Evolutionary conservation across 2,888 invertebrate genomes (phyloP).

Genomic region (Xestobium rufovillosum): DNA sequence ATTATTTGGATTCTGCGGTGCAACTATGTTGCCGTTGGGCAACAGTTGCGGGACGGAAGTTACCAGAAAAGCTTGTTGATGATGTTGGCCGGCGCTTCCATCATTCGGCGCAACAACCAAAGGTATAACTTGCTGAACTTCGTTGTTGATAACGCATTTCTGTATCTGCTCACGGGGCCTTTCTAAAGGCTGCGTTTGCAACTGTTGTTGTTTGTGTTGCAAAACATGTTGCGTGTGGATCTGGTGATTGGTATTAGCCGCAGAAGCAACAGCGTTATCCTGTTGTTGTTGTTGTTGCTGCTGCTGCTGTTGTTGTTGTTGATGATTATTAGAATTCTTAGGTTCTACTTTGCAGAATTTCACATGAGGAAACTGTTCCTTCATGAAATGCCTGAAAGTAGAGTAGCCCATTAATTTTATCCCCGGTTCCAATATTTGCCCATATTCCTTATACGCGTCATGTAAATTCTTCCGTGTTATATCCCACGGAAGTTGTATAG

Average conservation of each 20-base stretch:
- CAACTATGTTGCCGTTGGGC: constrained; percentile 41
- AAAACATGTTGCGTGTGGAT: constrained; percentile 46
- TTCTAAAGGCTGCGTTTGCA: constrained; percentile 43
- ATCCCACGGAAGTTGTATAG: constrained; percentile 50
- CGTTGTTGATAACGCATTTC: constrained; percentile 52
- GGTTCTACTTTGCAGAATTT: constrained; percentile 59
- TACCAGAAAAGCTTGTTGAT: constrained; percentile 58
- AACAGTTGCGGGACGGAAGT: constrained; percentile 60
- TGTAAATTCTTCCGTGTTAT: constrained; percentile 63
- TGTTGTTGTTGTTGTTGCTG: constrained; percentile 40
- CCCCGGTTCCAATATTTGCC: constrained; percentile 60
- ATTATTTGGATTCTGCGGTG: constrained; percentile 36
- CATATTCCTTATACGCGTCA: constrained; percentile 66
- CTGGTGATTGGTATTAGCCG: constrained; percentile 24
- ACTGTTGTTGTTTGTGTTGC: constrained; percentile 29
- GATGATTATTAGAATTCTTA: constrained; percentile 47
- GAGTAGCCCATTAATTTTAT: constrained; percentile 74
- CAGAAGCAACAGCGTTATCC: too few species aligned
- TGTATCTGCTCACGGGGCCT: constrained; percentile 43
- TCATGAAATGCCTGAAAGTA: constrained; percentile 73
- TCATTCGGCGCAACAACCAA: constrained; percentile 50
- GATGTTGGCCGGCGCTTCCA: constrained; percentile 41
- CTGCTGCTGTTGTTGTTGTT: constrained; percentile 45
- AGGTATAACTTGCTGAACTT: constrained; percentile 55
- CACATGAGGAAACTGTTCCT: constrained; percentile 72